Evolutionary conservation across 2,888 invertebrate genomes (phyloP).

Genomic region (Lycia hirtaria): DNA sequence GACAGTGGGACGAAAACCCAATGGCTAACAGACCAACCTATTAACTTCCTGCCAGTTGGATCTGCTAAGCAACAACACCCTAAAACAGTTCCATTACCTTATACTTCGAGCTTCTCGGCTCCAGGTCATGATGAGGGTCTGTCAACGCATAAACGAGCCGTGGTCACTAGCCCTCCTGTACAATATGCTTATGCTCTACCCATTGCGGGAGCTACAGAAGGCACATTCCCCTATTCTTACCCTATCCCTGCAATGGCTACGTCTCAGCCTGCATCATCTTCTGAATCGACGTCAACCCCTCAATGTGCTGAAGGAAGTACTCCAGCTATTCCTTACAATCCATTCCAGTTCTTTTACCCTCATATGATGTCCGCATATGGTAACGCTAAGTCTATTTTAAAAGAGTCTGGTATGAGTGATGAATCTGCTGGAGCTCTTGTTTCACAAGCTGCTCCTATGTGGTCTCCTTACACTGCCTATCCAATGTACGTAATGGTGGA

Average conservation of each 20-base stretch:
- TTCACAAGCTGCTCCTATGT: slow-evolving; percentile 56
- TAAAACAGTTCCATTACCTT: slow-evolving; percentile 44
- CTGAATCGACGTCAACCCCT: slow-evolving; percentile 50
- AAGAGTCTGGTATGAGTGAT: slow-evolving; percentile 61
- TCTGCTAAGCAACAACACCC: slow-evolving; percentile 45
- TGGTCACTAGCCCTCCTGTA: slow-evolving; percentile 56
- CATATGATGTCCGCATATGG: slow-evolving; percentile 72
- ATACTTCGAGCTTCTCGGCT: slow-evolving; percentile 44
- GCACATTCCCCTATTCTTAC: slow-evolving; percentile 57
- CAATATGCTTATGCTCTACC: slow-evolving; percentile 68
- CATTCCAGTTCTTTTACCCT: slow-evolving; percentile 70
- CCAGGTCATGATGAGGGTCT: slow-evolving; percentile 53
- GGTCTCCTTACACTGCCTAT: slow-evolving; percentile 66
- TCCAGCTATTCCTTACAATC: slow-evolving; percentile 54
- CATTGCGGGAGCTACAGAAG: slow-evolving; percentile 48
- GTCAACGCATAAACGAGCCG: slow-evolving; percentile 61
- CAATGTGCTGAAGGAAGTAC: slow-evolving; percentile 48
- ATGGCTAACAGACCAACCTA: slow-evolving; percentile 74
- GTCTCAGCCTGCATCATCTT: slow-evolving; percentile 38
- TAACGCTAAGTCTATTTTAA: slow-evolving; percentile 62
- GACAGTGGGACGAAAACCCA: slow-evolving; percentile 70
- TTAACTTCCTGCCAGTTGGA: slow-evolving; percentile 64
- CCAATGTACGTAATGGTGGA: slow-evolving; percentile 75
- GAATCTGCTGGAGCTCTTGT: slow-evolving; percentile 53
- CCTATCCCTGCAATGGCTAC: slow-evolving; percentile 43